Evolutionary conservation across 2,113 vertebrate species (phyloP).

Genomic region (Galbula dea): DNA sequence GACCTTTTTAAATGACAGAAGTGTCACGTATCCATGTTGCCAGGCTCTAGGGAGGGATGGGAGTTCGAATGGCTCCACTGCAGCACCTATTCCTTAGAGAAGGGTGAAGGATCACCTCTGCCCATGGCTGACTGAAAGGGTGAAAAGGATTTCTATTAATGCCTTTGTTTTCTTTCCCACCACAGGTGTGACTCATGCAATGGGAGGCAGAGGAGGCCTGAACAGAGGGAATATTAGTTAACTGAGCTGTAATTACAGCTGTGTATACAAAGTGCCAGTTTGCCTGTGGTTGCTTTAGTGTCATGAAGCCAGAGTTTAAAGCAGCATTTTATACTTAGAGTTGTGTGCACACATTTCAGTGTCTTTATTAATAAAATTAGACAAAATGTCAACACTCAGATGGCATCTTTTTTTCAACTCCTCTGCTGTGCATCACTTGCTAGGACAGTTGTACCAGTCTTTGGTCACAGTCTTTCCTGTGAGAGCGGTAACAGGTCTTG

Average conservation of each 20-base stretch:
- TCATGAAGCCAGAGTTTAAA: slow-evolving; percentile 59
- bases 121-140: background rate
- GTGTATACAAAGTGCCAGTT: slow-evolving; percentile 64
- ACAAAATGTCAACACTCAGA: slow-evolving; percentile 48
- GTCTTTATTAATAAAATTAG: slow-evolving; percentile 90
- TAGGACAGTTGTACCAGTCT: slow-evolving; percentile 85
- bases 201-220: slow-evolving; percentile 86
- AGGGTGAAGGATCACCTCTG: background rate
- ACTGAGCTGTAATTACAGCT: slow-evolving; percentile 50
- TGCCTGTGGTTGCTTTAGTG: slow-evolving; percentile 57
- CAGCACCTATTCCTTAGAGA: background rate
- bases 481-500: slow-evolving; percentile 70
- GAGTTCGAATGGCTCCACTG: background rate
- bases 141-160: background rate
- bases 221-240: slow-evolving; percentile 84
- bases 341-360: slow-evolving; percentile 67
- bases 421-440: slow-evolving; percentile 34
- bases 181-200: slow-evolving; percentile 78
- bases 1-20: background rate
- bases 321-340: slow-evolving; percentile 74
- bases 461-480: slow-evolving; percentile 80
- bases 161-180: slow-evolving; percentile 34
- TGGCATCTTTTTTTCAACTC: slow-evolving; percentile 4
- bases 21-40: fast-evolving
- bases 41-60: background rate